phyloP scores from a whole-genome alignment of 2,797 vertebrate species.

The Microctenopoma stevenorrisi region DNA sequence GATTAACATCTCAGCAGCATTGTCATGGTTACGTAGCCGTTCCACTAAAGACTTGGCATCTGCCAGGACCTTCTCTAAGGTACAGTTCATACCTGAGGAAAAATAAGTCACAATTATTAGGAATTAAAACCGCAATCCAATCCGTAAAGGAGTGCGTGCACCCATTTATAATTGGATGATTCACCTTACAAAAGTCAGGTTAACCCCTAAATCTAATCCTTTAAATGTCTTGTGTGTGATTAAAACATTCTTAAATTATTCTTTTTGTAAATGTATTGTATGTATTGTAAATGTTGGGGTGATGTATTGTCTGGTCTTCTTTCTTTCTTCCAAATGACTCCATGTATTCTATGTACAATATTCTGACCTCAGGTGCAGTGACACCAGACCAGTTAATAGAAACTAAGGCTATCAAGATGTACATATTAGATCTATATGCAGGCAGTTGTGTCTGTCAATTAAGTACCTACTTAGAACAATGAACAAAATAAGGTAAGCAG shows the following conservation, averaged over 20 bases:
- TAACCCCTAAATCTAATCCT: background rate
- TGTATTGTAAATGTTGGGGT: background rate
- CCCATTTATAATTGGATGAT: background rate
- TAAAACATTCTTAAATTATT: background rate
- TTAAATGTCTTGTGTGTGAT: background rate
- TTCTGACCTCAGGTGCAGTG: background rate
- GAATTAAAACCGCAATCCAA: background rate
- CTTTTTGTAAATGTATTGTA: no score
- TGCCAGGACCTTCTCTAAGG: slow-evolving; percentile 94
- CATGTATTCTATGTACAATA: no score
- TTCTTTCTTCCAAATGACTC: background rate
- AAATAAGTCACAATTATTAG: slow-evolving; percentile 5
- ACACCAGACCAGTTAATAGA: background rate
- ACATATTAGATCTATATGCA: no score
- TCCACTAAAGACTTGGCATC: slow-evolving; percentile 96
- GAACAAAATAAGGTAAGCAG: background rate
- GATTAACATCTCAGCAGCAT: slow-evolving; percentile 94
- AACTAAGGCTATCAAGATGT: background rate
- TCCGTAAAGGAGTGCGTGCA: background rate
- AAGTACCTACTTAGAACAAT: background rate
- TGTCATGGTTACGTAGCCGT: slow-evolving; percentile 94
- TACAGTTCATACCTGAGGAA: slow-evolving; percentile 91
- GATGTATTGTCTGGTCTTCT: background rate
- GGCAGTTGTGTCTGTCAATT: no score
- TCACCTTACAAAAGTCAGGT: background rate